Base-by-base conservation (phyloP, 2,888 invertebrate genomes). In the Athalia cordata region DNA sequence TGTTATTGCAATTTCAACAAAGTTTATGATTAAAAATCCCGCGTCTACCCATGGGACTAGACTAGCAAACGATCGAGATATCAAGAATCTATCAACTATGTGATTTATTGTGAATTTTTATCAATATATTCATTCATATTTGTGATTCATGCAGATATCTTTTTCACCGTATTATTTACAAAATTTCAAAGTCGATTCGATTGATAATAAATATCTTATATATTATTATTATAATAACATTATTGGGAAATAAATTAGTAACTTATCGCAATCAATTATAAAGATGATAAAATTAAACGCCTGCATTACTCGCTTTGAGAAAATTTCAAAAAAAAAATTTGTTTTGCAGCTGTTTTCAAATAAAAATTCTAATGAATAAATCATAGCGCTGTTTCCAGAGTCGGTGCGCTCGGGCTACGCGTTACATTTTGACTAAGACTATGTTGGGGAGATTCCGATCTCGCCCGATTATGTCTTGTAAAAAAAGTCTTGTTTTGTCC, bases 341-440 rank as follows among this genome's bases (percentile, higher is more conserved):
- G 8, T 52, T 52, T 52, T 52, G 7, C 13, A 15, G 6, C 4
- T 62, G 7, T 5, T 29, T 62, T 62, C 8, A 62, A 52, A 52
- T 52, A 29, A 29, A 29, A 29, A 29, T 29, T 29, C 29, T 29
- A 29, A 29, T 29, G 29, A 29, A 57, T 45, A 50, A 29, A 81
- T 89, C 86, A 90, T 52, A 90, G 84, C 55, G 90, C 90, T 62
- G 90, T 90, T 81, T 90, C 90, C 62, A 90, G 82, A 15, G 90
- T 85, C 2, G 90, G 89, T 0, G 89, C 89, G 80, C 89, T 89
- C 4, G 90, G 88, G 77, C 89, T 88, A 49, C 89, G 87, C n/a
- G 87, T 79, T 1, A 89, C 88, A 61, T 86, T 85, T 52, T 86
- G 86, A 1, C 83, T 84, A 4, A 81, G 68, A 0, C 81, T 70